phyloP scores from a whole-genome alignment of 1,140 invertebrate genomes.

The Chymomyza costata region DNA sequence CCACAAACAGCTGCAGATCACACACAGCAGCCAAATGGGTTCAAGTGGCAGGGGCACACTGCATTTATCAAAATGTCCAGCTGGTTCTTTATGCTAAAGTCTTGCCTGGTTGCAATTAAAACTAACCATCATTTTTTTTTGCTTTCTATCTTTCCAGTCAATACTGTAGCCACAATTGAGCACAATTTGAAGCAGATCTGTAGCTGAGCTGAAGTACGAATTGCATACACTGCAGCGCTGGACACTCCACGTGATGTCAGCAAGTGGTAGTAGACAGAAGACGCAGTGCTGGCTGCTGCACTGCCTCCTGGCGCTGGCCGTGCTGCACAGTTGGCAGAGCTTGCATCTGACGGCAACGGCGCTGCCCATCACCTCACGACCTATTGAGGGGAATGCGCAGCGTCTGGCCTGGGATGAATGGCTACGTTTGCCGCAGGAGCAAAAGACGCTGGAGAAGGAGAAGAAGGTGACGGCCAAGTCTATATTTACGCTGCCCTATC shows the following conservation, averaged over 20 bases:
- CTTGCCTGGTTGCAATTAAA: constrained; percentile 1
- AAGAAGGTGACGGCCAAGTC: constrained; percentile 73
- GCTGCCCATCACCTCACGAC: constrained; percentile 68
- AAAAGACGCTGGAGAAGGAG: constrained; percentile 52
- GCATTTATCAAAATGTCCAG: too few species aligned
- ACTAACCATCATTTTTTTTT: constrained; percentile 13
- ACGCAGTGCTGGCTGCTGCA: constrained; percentile 19
- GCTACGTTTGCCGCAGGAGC: constrained; percentile 52
- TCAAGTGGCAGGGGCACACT: not conserved
- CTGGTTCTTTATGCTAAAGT: too few species aligned
- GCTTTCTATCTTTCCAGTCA: constrained; percentile 20
- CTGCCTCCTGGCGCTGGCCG: constrained; percentile 14
- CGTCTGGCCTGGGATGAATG: constrained; percentile 69
- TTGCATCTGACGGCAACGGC: constrained; percentile 8
- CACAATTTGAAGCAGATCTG: constrained; percentile 10
- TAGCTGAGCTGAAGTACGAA: constrained; percentile 1
- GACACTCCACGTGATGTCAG: constrained; percentile 23
- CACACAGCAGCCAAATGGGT: not conserved
- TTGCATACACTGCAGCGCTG: constrained; percentile 11
- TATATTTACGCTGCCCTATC: constrained; percentile 64
- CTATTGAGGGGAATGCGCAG: constrained; percentile 67
- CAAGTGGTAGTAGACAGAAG: constrained; percentile 5
- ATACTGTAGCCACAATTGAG: constrained; percentile 8
- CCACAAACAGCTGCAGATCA: constrained; percentile 8
- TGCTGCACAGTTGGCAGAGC: not conserved